Evolutionary conservation across 2,797 vertebrate species (phyloP).

Genomic region (Melanogrammus aeglefinus): DNA sequence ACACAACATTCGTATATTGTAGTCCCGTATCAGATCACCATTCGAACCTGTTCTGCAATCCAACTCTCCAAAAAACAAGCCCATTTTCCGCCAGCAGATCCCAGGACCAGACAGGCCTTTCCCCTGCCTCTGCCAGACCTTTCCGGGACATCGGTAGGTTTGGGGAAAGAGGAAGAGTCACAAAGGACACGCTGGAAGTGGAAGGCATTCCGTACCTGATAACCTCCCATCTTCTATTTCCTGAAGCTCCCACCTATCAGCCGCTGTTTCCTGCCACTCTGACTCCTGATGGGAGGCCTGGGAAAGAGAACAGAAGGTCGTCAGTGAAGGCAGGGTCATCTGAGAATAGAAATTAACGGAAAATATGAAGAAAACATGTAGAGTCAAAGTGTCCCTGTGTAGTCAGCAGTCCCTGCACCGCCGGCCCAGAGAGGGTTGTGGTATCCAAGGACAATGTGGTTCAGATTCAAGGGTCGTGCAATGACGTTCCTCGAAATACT

Average conservation of each 20-base stretch:
- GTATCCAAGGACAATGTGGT: not conserved
- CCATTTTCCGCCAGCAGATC: not conserved
- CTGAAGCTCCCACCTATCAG: constrained; percentile 62
- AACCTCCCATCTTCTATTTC: constrained; percentile 68
- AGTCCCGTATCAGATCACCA: not conserved
- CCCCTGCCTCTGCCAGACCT: not conserved
- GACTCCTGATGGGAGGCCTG: constrained; percentile 57
- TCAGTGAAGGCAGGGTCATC: not conserved
- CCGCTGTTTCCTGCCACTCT: constrained; percentile 65
- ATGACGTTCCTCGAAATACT: not conserved
- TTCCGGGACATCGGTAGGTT: not conserved
- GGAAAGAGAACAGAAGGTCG: constrained; percentile 17
- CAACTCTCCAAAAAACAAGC: not conserved
- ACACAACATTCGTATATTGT: not conserved
- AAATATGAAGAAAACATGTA: not conserved
- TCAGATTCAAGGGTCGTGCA: not conserved
- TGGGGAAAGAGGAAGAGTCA: constrained; percentile 19
- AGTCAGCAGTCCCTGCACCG: not conserved
- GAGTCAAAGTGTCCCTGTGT: not conserved
- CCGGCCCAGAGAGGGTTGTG: not conserved
- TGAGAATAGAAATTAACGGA: not conserved
- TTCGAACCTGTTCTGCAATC: not conserved
- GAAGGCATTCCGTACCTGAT: constrained; percentile 73
- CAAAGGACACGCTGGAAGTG: constrained; percentile 45
- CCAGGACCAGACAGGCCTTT: not conserved